Conservation (phyloP, 2,113 vertebrate species). For the Leptobrachium ailaonicum region DNA sequence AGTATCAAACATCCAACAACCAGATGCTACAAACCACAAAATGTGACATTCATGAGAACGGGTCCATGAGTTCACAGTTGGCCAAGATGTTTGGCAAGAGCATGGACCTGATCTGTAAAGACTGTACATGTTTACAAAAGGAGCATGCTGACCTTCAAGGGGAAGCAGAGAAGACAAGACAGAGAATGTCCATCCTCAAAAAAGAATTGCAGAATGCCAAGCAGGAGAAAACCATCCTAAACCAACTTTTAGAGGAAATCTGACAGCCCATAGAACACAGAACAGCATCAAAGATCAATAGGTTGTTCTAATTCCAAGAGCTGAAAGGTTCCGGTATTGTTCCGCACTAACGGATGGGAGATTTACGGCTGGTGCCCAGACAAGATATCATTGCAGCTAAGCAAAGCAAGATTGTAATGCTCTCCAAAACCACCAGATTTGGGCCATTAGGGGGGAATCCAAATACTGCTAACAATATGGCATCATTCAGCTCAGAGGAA, state of each 20-base stretch:
- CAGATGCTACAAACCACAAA: constrained; percentile 69
- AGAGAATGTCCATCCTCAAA: constrained; percentile 48
- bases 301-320: constrained; percentile 37
- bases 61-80: constrained; percentile 56
- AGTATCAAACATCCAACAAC: constrained; percentile 53
- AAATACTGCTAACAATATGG: constrained; percentile 15
- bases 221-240: constrained; percentile 42
- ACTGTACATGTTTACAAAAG: constrained; percentile 59
- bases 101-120: constrained; percentile 62
- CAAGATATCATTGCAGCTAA: constrained; percentile 36
- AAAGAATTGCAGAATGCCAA: constrained; percentile 42
- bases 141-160: constrained; percentile 51
- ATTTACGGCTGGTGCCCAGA: constrained; percentile 61
- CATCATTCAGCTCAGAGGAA: constrained; percentile 1
- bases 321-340: constrained; percentile 41
- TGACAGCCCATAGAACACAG: constrained; percentile 12
- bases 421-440: constrained; percentile 46
- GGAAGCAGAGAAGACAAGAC: constrained; percentile 56
- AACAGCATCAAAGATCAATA: not conserved
- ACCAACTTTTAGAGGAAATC: constrained; percentile 59
- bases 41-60: constrained; percentile 69
- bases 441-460: constrained; percentile 23
- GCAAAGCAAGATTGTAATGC: constrained; percentile 42
- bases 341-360: constrained; percentile 53
- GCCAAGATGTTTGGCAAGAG: constrained; percentile 61